Evolutionary conservation across 2,113 vertebrate species (phyloP).

Genomic region (Pomatorhinus ruficollis): DNA sequence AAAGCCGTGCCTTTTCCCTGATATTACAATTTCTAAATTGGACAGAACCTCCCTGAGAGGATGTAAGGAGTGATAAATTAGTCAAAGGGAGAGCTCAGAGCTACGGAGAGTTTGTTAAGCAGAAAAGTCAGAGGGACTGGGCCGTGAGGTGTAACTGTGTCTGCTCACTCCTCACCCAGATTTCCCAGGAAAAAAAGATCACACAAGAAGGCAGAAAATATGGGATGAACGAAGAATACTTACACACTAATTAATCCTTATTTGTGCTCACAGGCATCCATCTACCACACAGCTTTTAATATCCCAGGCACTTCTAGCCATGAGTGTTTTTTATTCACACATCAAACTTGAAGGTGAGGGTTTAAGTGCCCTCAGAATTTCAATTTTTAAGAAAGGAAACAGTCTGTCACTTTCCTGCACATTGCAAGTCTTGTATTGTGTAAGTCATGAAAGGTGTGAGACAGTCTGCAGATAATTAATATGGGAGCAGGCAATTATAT

Average conservation of each 20-base stretch:
- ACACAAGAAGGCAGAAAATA: not conserved
- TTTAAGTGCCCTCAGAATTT: not conserved
- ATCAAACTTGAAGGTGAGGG: not conserved
- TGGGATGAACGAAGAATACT: not conserved
- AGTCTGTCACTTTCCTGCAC: not conserved
- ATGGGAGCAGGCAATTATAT: not conserved
- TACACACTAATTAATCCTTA: not conserved
- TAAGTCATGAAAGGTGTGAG: not conserved
- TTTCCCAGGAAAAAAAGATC: not conserved
- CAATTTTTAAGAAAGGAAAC: not conserved
- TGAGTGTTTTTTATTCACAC: not conserved
- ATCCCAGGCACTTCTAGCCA: not conserved
- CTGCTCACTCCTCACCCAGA: not conserved
- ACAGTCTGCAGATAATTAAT: slow-evolving; percentile 6
- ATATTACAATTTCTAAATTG: not conserved
- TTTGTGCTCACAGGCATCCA: not conserved
- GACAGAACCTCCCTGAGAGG: slow-evolving; percentile 28
- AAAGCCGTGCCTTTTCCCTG: not conserved
- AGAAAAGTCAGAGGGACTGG: not conserved
- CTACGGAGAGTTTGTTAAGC: slow-evolving; percentile 8
- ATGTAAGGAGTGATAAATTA: slow-evolving; percentile 21
- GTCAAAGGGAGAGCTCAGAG: not conserved
- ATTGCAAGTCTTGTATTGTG: not conserved
- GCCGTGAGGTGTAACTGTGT: not conserved
- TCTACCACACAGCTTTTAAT: not conserved